These are phyloP conservation scores for Pammene fasciana DNA, from an alignment of 2,888 invertebrate genomes.

Conservation along the genomic window DNA sequence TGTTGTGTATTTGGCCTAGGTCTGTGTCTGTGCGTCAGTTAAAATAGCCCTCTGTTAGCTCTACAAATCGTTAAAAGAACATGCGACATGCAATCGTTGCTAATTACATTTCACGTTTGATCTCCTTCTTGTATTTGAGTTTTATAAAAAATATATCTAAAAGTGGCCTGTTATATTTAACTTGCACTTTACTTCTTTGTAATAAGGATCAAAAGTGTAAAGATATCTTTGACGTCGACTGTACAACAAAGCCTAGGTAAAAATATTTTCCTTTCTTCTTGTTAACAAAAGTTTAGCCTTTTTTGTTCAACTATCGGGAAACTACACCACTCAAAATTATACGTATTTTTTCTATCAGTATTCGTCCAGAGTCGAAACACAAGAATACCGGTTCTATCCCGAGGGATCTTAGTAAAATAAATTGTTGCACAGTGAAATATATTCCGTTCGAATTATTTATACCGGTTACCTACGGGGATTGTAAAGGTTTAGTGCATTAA, in stretches of 20 bases:
- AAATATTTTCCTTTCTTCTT: not conserved
- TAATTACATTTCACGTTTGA: too few relatives aligned
- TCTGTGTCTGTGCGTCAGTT: too few relatives aligned
- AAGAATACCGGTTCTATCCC: constrained; percentile 18
- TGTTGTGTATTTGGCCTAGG: too few relatives aligned
- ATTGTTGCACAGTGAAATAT: constrained; percentile 12
- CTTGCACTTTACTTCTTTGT: too few relatives aligned
- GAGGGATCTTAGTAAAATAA: constrained; percentile 14
- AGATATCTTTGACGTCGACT: too few relatives aligned
- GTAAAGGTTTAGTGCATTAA: constrained; percentile 18
- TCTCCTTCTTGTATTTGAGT: too few relatives aligned
- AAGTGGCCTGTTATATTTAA: too few relatives aligned
- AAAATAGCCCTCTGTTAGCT: too few relatives aligned
- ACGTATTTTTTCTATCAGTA: constrained; percentile 7
- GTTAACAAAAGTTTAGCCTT: constrained; percentile 10
- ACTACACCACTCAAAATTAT: constrained; percentile 9
- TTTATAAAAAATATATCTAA: too few relatives aligned
- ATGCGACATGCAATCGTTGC: too few relatives aligned
- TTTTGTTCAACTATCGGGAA: constrained; percentile 13
- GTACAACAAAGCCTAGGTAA: not conserved
- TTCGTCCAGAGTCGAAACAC: not conserved
- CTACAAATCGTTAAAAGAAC: too few relatives aligned
- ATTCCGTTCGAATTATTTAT: constrained; percentile 25
- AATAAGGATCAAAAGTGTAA: too few relatives aligned
- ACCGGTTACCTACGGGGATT: not conserved